These are phyloP conservation scores for Dinoponera quadriceps DNA, from an alignment of 1,140 invertebrate species.

Conservation along the genomic window DNA sequence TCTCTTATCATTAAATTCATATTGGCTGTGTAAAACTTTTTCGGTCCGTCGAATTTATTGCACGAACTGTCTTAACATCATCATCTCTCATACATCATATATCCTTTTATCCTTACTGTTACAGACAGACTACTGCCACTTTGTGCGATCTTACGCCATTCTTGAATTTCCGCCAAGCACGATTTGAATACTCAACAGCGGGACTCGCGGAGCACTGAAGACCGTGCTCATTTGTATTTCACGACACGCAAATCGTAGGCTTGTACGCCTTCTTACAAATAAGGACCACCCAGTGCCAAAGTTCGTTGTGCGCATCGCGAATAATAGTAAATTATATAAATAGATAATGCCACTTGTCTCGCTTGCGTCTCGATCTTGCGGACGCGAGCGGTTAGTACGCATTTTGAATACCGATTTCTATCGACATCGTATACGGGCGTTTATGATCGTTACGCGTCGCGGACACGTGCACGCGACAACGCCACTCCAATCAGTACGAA, in stretches of 20 bases:
- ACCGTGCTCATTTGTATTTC: conserved; percentile 14
- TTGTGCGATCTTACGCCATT: conserved; percentile 9
- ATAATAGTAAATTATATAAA: conserved; percentile 60
- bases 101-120: conserved; percentile 8
- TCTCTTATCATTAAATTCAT: too few relatives aligned
- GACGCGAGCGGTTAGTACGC: conserved; percentile 13
- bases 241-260: conserved; percentile 13
- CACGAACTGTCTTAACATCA: neutral
- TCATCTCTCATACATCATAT: neutral
- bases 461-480: neutral
- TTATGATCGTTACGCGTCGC: conserved; percentile 29
- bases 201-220: neutral
- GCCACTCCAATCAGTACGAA: neutral
- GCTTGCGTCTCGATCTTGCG: conserved; percentile 38
- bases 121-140: neutral
- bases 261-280: conserved; percentile 22
- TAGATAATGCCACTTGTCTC: conserved; percentile 36
- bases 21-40: too few relatives aligned
- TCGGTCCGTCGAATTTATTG: neutral
- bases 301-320: conserved; percentile 49
- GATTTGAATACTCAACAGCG: conserved; percentile 2
- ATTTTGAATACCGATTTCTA: conserved; percentile 53
- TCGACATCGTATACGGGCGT: neutral
- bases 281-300: conserved; percentile 63
- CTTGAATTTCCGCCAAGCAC: neutral